Evolutionary conservation across 2,113 vertebrate species (phyloP), one percentile per base, ranked within the genome.

Genomic region (Myodes glareolus): DNA sequence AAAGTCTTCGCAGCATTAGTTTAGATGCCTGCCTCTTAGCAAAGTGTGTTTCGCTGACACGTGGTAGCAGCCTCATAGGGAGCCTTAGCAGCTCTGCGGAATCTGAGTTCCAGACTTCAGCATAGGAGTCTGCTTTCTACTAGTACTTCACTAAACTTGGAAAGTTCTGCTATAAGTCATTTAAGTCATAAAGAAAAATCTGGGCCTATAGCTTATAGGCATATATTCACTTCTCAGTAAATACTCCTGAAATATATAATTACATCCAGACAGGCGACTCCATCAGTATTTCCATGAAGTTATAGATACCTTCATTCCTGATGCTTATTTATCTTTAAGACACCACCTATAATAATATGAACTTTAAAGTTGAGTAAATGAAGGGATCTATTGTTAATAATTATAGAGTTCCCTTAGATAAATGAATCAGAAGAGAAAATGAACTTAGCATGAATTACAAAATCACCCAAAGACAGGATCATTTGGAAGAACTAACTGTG

Each of bases 231-330:
- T 88, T 95, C 42, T 82, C 73, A 95, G 80, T 42, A 89, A 95
- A 81, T 88, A 76, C 10, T 36, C 31, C 72, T 81, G 19, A 89
- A 93, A 86, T 76, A 1, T 50, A 70, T 81, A 89, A 84, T 92
- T 94, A 42, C 65, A 72, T 94, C 42, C 65, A 67, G 58, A 87
- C 6, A 72, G 25, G 42, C 90, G 21, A 82, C 67, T 73, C 45
- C 75, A 94, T 92, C 94, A 92, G 47, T 82, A 90, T 91, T 82
- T 72, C 36, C 36, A 84, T 65, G 89, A 95, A 65, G 31, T 84
- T 95, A 6, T 58, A 21, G 10, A 50, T 73, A 39, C 87, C 39
- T 92, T 73, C 95, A 52, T 78, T 73, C 12, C 36, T 77, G 93
- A 82, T 78, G 27, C 25, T 92, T 91, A 84, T 96, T 95, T 95